phyloP scores from a whole-genome alignment of 2,797 vertebrate species.

The Streptopelia turtur region DNA sequence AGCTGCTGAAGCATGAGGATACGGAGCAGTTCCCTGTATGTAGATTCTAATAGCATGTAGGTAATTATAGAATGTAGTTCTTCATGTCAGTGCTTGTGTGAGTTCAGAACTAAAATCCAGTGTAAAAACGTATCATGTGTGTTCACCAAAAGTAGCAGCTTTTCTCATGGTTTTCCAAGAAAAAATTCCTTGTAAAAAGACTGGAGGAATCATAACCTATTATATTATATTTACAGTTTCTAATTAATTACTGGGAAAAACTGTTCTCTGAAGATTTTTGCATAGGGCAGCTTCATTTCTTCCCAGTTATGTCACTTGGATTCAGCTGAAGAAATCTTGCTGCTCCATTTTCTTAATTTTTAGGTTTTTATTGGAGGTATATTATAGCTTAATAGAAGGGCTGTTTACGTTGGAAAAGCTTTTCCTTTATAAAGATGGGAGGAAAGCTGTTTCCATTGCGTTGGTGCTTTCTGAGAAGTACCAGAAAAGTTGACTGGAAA shows the following conservation, averaged over 20 bases:
- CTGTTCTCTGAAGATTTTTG: background rate
- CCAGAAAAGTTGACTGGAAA: fast-evolving
- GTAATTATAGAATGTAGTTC: background rate
- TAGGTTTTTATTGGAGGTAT: background rate
- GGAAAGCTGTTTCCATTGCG: background rate
- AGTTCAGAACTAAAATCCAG: background rate
- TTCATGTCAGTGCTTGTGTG: background rate
- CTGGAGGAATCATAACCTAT: background rate
- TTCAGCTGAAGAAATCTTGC: background rate
- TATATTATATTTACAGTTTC: background rate
- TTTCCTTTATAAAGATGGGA: background rate
- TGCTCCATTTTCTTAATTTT: background rate
- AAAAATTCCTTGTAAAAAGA: background rate
- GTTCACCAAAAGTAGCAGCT: background rate
- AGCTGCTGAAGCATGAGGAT: background rate
- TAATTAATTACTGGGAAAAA: background rate
- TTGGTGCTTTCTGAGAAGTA: background rate
- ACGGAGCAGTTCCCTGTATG: background rate
- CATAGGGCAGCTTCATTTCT: background rate
- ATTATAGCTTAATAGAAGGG: background rate
- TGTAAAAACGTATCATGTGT: background rate
- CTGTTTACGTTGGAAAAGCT: background rate
- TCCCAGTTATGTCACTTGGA: background rate
- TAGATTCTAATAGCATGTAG: background rate
- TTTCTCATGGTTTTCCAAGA: background rate